Evolutionary conservation across 1,140 invertebrate species (phyloP).

Genomic region (Drosophila pandora): DNA sequence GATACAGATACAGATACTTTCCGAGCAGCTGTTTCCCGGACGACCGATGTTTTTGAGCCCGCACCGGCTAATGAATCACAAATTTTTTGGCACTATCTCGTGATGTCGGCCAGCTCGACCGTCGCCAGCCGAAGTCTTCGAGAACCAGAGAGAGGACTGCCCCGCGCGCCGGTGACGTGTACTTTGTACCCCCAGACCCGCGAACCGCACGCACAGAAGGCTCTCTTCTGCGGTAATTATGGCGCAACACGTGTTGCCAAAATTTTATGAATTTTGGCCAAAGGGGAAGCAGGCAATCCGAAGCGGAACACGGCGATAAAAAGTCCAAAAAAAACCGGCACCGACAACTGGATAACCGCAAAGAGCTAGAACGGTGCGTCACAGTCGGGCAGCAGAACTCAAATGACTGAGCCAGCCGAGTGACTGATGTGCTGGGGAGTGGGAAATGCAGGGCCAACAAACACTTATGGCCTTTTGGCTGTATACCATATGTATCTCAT

Average conservation of each 20-base stretch:
- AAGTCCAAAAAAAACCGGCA: not conserved
- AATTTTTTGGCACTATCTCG: constrained; percentile 37
- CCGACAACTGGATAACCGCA: not conserved
- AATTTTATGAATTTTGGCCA: constrained; percentile 11
- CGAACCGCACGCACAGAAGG: not conserved
- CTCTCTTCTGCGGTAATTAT: constrained; percentile 38
- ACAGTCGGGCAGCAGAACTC: constrained; percentile 27
- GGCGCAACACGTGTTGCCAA: constrained; percentile 50
- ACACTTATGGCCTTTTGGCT: constrained; percentile 6
- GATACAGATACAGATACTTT: constrained; percentile 2
- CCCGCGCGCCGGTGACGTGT: constrained; percentile 40
- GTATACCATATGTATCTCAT: constrained; percentile 12
- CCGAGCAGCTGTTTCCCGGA: constrained; percentile 9
- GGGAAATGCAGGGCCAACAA: constrained; percentile 25
- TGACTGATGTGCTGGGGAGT: constrained; percentile 23
- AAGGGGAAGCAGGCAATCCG: not conserved
- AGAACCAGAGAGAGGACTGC: constrained; percentile 10
- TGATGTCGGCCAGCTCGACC: constrained; percentile 19
- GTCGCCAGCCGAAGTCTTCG: not conserved
- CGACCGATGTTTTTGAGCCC: constrained; percentile 18
- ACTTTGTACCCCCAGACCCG: constrained; percentile 44
- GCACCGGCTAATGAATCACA: constrained; percentile 36
- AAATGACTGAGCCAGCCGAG: constrained; percentile 22
- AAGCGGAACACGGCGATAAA: constrained; percentile 8
- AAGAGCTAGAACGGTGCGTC: constrained; percentile 34